A percentile compares a stretch with the other conserved stretches of the same genome.
These are phyloP conservation scores for Scaptomyza tumidula DNA, from an alignment of 2,888 invertebrate species.

Conservation along the genomic window DNA sequence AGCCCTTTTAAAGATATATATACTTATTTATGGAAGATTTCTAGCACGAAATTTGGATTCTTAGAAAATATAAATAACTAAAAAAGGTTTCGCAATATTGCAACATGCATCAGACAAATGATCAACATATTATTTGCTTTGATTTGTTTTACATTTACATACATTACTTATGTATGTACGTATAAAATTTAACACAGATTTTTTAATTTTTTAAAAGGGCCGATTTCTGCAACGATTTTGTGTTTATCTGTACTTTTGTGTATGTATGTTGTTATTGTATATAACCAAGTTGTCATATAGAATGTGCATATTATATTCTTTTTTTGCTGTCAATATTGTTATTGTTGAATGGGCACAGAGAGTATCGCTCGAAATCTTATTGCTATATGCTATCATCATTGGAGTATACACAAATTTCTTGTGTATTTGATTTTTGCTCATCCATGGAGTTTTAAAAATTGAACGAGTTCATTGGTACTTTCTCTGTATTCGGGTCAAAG, in stretches of 20 bases:
- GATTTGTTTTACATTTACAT: conserved; percentile 17
- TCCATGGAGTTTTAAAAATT: conserved; percentile 77
- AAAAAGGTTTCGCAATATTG: conserved; percentile 17
- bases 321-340: conserved; percentile 9
- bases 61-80: conserved; percentile 45
- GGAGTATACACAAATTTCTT: conserved; percentile 35
- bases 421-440: conserved; percentile 28
- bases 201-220: conserved; percentile 44
- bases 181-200: conserved; percentile 53
- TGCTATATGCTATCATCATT: conserved; percentile 55
- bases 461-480: conserved; percentile 82
- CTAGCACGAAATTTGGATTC: conserved; percentile 21
- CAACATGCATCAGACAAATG: conserved; percentile 38
- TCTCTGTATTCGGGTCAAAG: conserved; percentile 91
- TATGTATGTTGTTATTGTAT: conserved; percentile 38
- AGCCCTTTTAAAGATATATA: conserved; percentile 30
- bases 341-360: conserved; percentile 55
- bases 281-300: conserved; percentile 52
- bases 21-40: conserved; percentile 17
- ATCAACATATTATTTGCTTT: conserved; percentile 16
- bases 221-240: conserved; percentile 40
- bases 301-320: conserved; percentile 46
- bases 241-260: conserved; percentile 15
- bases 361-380: conserved; percentile 58
- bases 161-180: conserved; percentile 37